phyloP scores from a whole-genome alignment of 2,797 vertebrate species.

The Anabas testudineus region DNA sequence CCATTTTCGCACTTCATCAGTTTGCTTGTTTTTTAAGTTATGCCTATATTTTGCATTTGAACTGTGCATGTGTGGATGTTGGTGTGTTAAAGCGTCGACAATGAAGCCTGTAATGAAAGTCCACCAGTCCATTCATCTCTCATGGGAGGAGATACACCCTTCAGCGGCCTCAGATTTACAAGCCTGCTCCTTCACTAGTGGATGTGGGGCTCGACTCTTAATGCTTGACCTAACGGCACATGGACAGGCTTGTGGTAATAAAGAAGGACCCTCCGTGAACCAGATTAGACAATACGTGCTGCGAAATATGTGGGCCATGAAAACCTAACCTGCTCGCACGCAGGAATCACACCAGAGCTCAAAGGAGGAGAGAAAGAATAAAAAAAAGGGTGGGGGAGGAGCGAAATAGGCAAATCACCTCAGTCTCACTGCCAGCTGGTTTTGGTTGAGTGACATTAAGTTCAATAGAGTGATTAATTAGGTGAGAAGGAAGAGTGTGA shows the following conservation, averaged over 20 bases:
- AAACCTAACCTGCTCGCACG: slow-evolving; percentile 15
- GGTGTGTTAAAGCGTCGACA: slow-evolving; percentile 17
- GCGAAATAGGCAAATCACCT: slow-evolving; percentile 21
- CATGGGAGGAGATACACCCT: slow-evolving; percentile 41
- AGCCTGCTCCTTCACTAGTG: slow-evolving; percentile 24
- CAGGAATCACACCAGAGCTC: not conserved
- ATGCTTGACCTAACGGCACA: slow-evolving; percentile 56
- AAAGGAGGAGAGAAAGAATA: too few species aligned
- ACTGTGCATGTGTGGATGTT: not conserved
- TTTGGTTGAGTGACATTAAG: slow-evolving; percentile 60
- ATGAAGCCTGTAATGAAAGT: slow-evolving; percentile 43
- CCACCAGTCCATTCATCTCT: slow-evolving; percentile 50
- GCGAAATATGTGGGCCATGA: slow-evolving; percentile 31
- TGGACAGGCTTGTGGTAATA: slow-evolving; percentile 46
- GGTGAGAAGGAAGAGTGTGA: slow-evolving; percentile 66
- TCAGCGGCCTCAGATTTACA: slow-evolving; percentile 63
- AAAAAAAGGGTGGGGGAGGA: too few species aligned
- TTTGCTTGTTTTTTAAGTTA: slow-evolving; percentile 8
- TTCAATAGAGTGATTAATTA: slow-evolving; percentile 75
- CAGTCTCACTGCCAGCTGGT: slow-evolving; percentile 33
- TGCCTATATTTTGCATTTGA: slow-evolving; percentile 32
- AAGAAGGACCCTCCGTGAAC: slow-evolving; percentile 43
- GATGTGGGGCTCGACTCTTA: slow-evolving; percentile 31
- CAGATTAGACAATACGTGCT: slow-evolving; percentile 36
- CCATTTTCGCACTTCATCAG: slow-evolving; percentile 22